A percentile compares a stretch with the other conserved stretches of the same genome.
Conservation (phyloP, 2,888 invertebrate genomes). For the Thyatira batis region DNA sequence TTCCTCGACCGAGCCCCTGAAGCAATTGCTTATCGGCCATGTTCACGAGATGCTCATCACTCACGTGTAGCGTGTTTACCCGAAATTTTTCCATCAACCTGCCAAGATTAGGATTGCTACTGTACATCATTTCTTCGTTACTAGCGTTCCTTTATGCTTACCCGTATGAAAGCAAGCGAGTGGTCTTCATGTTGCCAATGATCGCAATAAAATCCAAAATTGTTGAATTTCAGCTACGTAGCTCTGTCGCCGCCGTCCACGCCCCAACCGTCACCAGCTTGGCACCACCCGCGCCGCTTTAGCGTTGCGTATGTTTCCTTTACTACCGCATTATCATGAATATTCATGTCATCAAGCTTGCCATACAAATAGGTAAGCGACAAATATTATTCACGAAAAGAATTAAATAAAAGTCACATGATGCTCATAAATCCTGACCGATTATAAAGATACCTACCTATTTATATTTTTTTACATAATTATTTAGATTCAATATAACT, state of each 20-base stretch:
- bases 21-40: not conserved
- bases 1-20: not conserved
- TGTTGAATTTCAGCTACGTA: constrained; percentile 57
- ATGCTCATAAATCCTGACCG: constrained; percentile 27
- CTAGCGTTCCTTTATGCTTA: constrained; percentile 12
- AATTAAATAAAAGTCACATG: constrained; percentile 37
- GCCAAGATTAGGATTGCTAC: constrained; percentile 17
- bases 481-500: too few species aligned
- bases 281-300: constrained; percentile 47
- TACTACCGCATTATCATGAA: constrained; percentile 43
- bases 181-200: constrained; percentile 23
- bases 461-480: too few species aligned
- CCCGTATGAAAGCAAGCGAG: constrained; percentile 33
- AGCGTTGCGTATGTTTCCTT: constrained; percentile 51
- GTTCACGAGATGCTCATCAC: constrained; percentile 27
- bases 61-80: constrained; percentile 46
- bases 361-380: constrained; percentile 36
- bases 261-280: constrained; percentile 47
- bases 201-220: constrained; percentile 38
- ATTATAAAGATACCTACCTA: too few species aligned
- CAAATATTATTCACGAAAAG: constrained; percentile 37
- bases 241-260: constrained; percentile 49
- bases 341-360: constrained; percentile 53
- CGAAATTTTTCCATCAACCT: constrained; percentile 40
- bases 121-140: constrained; percentile 27